A percentile compares a stretch with the other conserved stretches of the same genome.
These are phyloP conservation scores for Pseudochirops cupreus DNA, from an alignment of 2,797 vertebrate genomes.

Conservation along the genomic window DNA sequence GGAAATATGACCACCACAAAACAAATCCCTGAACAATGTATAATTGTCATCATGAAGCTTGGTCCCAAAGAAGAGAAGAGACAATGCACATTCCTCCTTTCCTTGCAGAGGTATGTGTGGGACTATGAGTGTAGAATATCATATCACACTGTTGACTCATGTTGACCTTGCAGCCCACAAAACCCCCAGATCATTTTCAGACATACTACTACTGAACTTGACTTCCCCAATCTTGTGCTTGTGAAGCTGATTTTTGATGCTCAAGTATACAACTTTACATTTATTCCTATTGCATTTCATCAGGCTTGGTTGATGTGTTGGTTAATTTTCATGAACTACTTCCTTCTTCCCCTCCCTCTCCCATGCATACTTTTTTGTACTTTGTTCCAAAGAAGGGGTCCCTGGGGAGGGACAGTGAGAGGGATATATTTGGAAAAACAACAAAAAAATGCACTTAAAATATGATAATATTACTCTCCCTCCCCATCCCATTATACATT, in stretches of 20 bases:
- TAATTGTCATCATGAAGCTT: not conserved
- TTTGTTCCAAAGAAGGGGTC: not conserved
- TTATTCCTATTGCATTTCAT: not conserved
- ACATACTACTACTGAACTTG: not conserved
- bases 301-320: not conserved
- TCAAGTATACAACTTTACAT: not conserved
- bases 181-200: not conserved
- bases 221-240: not conserved
- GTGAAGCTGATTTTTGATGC: not conserved
- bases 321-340: not conserved
- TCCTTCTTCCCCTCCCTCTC: not conserved
- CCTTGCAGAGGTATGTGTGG: not conserved
- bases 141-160: too few species aligned
- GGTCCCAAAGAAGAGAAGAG: not conserved
- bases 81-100: not conserved
- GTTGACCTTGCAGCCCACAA: not conserved
- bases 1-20: not conserved
- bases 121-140: not conserved
- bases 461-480: not conserved
- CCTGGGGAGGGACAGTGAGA: not conserved
- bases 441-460: not conserved
- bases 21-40: not conserved
- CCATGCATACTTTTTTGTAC: not conserved
- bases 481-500: not conserved
- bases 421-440: not conserved